Conservation (phyloP, 2,113 vertebrate genomes). For the Silurus meridionalis region DNA sequence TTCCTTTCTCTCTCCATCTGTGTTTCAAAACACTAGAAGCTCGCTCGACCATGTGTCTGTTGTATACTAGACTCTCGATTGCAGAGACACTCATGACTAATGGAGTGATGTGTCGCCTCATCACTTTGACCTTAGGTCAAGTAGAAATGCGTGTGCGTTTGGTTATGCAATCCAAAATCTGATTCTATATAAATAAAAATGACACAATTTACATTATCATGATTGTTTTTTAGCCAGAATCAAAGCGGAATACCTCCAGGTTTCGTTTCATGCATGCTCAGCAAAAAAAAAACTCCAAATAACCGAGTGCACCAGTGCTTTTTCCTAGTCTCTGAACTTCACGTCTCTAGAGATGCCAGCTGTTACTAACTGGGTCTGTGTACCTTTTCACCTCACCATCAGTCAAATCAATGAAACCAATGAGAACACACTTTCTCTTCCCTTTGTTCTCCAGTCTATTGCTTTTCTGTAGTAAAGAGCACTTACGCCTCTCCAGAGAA, state of each 20-base stretch:
- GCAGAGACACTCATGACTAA: slow-evolving; percentile 1
- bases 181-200: not conserved
- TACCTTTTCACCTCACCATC: slow-evolving; percentile 28
- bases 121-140: slow-evolving; percentile 12
- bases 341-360: slow-evolving; percentile 12
- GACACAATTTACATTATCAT: not conserved
- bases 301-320: not conserved
- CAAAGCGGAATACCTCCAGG: not conserved
- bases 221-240: not conserved
- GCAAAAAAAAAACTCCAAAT: not conserved
- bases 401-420: slow-evolving; percentile 58
- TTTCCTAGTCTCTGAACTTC: slow-evolving; percentile 45
- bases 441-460: not conserved
- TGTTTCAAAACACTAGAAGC: not conserved
- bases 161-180: not conserved
- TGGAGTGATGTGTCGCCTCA: not conserved
- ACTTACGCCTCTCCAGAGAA: slow-evolving; percentile 19
- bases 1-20: not conserved
- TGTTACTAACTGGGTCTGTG: slow-evolving; percentile 50
- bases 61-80: slow-evolving; percentile 32
- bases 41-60: slow-evolving; percentile 56
- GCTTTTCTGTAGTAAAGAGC: slow-evolving; percentile 10
- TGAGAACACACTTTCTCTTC: not conserved
- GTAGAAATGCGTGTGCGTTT: not conserved
- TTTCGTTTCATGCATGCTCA: not conserved